phyloP scores from a whole-genome alignment of 2,888 invertebrate species.

The Acanthoscelides obtectus region DNA sequence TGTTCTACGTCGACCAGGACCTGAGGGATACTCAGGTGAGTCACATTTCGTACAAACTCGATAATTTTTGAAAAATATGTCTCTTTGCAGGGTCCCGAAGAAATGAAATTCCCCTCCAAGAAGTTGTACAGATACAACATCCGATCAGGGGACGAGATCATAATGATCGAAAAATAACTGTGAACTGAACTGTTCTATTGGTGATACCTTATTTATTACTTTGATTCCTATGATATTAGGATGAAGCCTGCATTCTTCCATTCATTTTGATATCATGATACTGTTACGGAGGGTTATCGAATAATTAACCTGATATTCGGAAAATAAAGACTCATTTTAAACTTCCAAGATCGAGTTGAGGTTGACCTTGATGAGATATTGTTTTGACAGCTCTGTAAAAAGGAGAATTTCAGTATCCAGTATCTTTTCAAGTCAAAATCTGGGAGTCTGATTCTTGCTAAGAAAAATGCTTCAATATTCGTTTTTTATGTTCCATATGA shows the following conservation, averaged over 20 bases:
- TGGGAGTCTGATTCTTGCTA: too few relatives aligned
- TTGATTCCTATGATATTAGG: not conserved
- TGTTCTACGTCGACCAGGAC: constrained; percentile 86
- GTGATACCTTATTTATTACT: not conserved
- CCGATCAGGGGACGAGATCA: constrained; percentile 83
- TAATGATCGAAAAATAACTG: constrained; percentile 50
- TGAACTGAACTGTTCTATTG: constrained; percentile 58
- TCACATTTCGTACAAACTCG: too few relatives aligned
- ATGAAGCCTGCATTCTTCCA: not conserved
- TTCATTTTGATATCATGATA: not conserved
- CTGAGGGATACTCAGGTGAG: constrained; percentile 51
- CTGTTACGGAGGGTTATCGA: not conserved
- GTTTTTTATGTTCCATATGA: too few relatives aligned
- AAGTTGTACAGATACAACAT: constrained; percentile 90
- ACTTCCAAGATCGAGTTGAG: not conserved
- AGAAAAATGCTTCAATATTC: too few relatives aligned
- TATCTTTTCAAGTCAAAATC: too few relatives aligned
- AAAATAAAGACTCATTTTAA: not conserved
- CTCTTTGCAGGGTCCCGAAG: constrained; percentile 69
- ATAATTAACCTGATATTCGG: not conserved
- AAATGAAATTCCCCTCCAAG: constrained; percentile 84
- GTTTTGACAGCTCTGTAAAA: too few relatives aligned
- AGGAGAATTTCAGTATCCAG: too few relatives aligned
- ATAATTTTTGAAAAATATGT: constrained; percentile 6
- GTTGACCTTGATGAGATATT: not conserved